A percentile compares a stretch with the other conserved stretches of the same genome.
These are phyloP conservation scores for Porites rus DNA, from an alignment of 92 coral and sea anemone genomes.

Conservation along the genomic window DNA sequence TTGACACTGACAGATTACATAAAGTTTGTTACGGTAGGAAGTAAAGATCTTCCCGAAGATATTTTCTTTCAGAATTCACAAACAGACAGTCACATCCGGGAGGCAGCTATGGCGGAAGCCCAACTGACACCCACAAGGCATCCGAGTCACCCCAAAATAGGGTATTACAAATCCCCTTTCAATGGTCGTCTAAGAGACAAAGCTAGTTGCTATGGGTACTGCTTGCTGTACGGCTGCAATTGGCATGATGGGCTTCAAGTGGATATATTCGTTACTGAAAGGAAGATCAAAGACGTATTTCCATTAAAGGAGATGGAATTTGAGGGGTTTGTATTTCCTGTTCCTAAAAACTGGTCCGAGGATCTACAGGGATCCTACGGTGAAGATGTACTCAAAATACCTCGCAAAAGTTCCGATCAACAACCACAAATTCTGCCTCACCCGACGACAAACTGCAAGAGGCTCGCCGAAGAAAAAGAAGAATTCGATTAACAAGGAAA, in stretches of 20 bases:
- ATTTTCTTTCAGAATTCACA: constrained; percentile 68
- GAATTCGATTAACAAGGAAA: not conserved
- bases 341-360: constrained; percentile 65
- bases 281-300: constrained; percentile 19
- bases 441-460: constrained; percentile 61
- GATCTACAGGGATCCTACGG: constrained; percentile 38
- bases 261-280: constrained; percentile 64
- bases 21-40: constrained; percentile 46
- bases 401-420: constrained; percentile 10
- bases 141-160: constrained; percentile 42
- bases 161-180: constrained; percentile 37
- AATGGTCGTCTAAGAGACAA: constrained; percentile 69
- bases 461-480: not conserved
- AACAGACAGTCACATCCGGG: constrained; percentile 41
- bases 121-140: not conserved
- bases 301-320: constrained; percentile 64
- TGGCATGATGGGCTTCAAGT: constrained; percentile 83
- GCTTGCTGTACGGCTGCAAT: constrained; percentile 51
- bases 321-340: constrained; percentile 73
- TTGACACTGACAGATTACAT: constrained; percentile 62
- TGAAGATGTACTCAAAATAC: constrained; percentile 32
- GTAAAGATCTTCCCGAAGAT: constrained; percentile 57
- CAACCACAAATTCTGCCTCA: constrained; percentile 48
- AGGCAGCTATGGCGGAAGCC: not conserved
- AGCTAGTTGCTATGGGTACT: constrained; percentile 61